Percentiles rank a stretch among this genome's conserved stretches.
Evolutionary conservation across 2,888 invertebrate genomes (phyloP).

Genomic region (Stenurella melanura): DNA sequence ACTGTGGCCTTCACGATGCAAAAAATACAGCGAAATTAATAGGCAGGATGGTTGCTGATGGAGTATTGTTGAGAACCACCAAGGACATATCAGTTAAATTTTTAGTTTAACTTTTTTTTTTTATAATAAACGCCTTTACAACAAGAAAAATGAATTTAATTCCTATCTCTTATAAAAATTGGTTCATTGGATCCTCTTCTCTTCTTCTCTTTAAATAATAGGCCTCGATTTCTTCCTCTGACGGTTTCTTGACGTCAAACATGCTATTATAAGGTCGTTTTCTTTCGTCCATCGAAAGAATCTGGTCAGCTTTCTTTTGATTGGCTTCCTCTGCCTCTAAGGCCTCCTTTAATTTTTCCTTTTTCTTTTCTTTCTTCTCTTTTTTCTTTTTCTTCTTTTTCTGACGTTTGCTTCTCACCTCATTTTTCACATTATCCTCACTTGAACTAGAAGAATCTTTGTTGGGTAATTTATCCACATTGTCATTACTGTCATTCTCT

Average conservation of each 20-base stretch:
- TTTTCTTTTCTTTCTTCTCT: constrained; percentile 69
- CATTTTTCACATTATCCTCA: constrained; percentile 64
- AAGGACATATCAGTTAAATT: constrained; percentile 62
- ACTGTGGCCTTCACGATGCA: constrained; percentile 79
- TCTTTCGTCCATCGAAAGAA: constrained; percentile 87
- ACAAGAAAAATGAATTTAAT: not conserved
- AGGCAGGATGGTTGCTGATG: constrained; percentile 77
- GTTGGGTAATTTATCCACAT: not conserved
- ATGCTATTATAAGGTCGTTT: constrained; percentile 96
- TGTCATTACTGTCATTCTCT: constrained; percentile 50
- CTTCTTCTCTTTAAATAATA: constrained; percentile 90
- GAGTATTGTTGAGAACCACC: constrained; percentile 73
- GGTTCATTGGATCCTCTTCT: constrained; percentile 95
- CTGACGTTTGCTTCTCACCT: constrained; percentile 71
- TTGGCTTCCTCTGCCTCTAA: constrained; percentile 79
- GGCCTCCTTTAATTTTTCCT: constrained; percentile 80
- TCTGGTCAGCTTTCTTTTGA: constrained; percentile 78
- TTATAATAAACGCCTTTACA: not conserved
- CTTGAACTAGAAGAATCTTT: constrained; percentile 36
- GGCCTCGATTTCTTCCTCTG: constrained; percentile 95
- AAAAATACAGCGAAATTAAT: constrained; percentile 78
- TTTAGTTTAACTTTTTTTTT: not conserved
- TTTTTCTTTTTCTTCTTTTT: constrained; percentile 70
- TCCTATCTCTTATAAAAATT: constrained; percentile 68
- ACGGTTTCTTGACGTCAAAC: constrained; percentile 88